These are phyloP conservation scores for Lophius americanus DNA, from an alignment of 2,797 vertebrate species.

Conservation along the genomic window DNA sequence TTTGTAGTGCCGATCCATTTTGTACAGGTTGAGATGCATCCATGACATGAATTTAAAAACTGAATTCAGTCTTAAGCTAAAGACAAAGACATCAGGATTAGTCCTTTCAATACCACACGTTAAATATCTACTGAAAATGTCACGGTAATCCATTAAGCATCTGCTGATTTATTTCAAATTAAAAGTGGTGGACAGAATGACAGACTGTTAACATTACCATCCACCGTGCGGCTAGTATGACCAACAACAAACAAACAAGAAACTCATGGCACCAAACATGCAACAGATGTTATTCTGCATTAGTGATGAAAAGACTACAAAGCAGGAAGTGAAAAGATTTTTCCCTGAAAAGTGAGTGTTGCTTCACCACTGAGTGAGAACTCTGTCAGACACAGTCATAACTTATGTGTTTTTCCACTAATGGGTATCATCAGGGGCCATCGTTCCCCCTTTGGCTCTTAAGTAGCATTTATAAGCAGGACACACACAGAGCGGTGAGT, in stretches of 20 bases:
- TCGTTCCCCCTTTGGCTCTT: slow-evolving; percentile 33
- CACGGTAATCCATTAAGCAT: slow-evolving; percentile 7
- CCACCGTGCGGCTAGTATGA: neutral
- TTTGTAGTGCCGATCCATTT: neutral
- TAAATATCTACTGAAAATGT: neutral
- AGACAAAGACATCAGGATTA: neutral
- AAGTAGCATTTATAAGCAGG: slow-evolving; percentile 38
- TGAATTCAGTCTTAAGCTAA: too few species aligned
- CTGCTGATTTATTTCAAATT: slow-evolving; percentile 7
- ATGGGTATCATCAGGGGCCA: slow-evolving; percentile 53
- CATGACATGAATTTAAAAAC: too few species aligned
- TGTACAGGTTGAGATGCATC: neutral
- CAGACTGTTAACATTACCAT: neutral
- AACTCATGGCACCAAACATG: slow-evolving; percentile 1
- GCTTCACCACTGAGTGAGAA: slow-evolving; percentile 30
- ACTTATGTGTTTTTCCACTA: slow-evolving; percentile 58
- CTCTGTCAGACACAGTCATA: slow-evolving; percentile 46
- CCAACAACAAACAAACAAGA: slow-evolving; percentile 23
- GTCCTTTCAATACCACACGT: too few species aligned
- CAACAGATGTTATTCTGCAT: slow-evolving; percentile 23
- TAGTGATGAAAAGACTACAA: slow-evolving; percentile 24
- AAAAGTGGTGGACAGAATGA: neutral
- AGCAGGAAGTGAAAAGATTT: slow-evolving; percentile 23
- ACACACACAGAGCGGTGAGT: slow-evolving; percentile 53
- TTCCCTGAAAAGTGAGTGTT: slow-evolving; percentile 25